Percentiles rank a stretch among this genome's conserved stretches.
These are phyloP conservation scores for Pterostichus niger DNA, from an alignment of 2,888 invertebrate species.

Conservation along the genomic window DNA sequence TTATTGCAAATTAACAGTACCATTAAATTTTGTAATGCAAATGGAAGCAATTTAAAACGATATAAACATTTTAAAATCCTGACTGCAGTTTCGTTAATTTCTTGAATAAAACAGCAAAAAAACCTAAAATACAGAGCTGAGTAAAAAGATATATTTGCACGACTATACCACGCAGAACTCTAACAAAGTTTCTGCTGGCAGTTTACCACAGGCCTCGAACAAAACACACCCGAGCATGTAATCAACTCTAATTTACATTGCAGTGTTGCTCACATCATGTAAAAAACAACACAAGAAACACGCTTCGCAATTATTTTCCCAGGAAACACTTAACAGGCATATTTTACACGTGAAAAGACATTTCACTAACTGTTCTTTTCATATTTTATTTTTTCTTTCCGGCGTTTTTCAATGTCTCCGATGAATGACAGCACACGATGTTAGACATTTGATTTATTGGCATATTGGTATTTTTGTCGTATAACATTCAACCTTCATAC, in stretches of 20 bases:
- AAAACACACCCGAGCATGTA: background rate
- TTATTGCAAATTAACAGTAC: slow-evolving; percentile 6
- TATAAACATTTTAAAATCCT: slow-evolving; percentile 25
- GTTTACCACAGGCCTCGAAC: background rate
- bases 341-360: background rate
- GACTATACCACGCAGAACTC: background rate
- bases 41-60: slow-evolving; percentile 38
- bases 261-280: background rate
- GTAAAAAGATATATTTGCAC: background rate
- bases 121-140: slow-evolving; percentile 23
- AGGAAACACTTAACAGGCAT: too few species aligned
- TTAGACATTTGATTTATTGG: slow-evolving; percentile 13
- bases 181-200: slow-evolving; percentile 12
- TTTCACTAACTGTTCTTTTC: background rate
- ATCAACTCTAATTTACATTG: slow-evolving; percentile 25
- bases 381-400: background rate
- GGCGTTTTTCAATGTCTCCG: background rate
- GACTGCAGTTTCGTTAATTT: slow-evolving; percentile 8
- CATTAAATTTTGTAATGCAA: slow-evolving; percentile 23
- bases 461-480: slow-evolving; percentile 5
- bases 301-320: slow-evolving; percentile 4
- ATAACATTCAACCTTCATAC: slow-evolving; percentile 5
- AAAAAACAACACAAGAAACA: background rate
- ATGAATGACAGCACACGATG: background rate
- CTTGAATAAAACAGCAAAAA: slow-evolving; percentile 24